Conservation (phyloP, 2,888 invertebrate genomes). For the Lepidonotus clava region DNA sequence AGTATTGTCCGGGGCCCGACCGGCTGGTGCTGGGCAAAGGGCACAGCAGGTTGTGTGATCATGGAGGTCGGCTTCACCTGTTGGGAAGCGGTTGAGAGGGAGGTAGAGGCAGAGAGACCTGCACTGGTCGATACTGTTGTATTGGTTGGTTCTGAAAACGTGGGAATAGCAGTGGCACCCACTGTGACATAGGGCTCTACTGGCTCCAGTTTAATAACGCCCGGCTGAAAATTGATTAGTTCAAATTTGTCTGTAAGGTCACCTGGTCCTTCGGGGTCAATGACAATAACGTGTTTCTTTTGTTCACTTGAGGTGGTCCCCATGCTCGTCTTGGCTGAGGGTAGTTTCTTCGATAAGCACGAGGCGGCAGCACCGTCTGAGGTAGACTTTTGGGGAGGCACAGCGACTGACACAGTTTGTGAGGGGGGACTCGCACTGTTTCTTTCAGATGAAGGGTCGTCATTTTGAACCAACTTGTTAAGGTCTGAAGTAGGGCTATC, state of each 20-base stretch:
- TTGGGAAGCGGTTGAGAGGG: neutral
- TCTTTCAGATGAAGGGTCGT: no score
- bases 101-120: neutral
- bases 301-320: no score
- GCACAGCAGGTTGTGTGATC: neutral
- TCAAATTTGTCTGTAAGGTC: neutral
- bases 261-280: neutral
- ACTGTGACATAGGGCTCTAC: neutral
- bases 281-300: neutral
- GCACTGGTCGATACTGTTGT: neutral
- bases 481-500: no score
- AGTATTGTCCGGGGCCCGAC: neutral
- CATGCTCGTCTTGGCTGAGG: no score
- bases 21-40: neutral
- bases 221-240: neutral
- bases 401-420: no score
- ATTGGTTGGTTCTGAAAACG: neutral
- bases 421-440: no score
- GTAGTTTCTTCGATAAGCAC: no score
- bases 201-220: conserved; percentile 16
- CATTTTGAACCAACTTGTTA: no score
- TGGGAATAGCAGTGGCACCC: no score
- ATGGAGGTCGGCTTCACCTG: neutral
- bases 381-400: no score
- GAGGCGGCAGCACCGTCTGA: no score